These are phyloP conservation scores for Phalacrocorax brasilianus DNA, from an alignment of 2,113 vertebrate genomes.

Conservation along the genomic window DNA sequence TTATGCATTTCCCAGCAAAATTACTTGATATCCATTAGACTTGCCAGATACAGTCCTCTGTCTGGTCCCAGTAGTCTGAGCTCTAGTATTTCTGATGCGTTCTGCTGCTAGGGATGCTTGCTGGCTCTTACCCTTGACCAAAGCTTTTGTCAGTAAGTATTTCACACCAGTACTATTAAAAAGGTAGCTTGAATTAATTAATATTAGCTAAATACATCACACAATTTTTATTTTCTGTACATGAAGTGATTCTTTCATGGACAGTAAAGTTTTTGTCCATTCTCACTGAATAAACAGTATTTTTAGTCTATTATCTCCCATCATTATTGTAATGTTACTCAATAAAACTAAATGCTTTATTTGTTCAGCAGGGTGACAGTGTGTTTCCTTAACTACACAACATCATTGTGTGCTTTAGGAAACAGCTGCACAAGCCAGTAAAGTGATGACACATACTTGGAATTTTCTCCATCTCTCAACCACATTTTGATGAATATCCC, in stretches of 20 bases:
- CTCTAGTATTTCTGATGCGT: background rate
- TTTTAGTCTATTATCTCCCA: slow-evolving; percentile 68
- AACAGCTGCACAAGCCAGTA: slow-evolving; percentile 73
- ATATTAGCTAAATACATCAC: slow-evolving; percentile 10
- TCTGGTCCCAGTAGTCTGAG: background rate
- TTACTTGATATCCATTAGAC: background rate
- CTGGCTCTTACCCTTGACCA: background rate
- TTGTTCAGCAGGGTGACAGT: slow-evolving; percentile 67
- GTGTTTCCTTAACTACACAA: slow-evolving; percentile 75
- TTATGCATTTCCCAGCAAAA: background rate
- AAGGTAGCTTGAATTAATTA: slow-evolving; percentile 8
- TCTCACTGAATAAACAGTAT: slow-evolving; percentile 67
- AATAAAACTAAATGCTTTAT: slow-evolving; percentile 74
- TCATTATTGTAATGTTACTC: slow-evolving; percentile 66
- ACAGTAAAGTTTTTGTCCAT: slow-evolving; percentile 61
- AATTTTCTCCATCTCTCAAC: slow-evolving; percentile 73
- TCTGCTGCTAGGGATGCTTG: background rate
- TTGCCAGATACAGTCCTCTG: background rate
- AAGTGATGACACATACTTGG: slow-evolving; percentile 76
- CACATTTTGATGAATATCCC: slow-evolving; percentile 74
- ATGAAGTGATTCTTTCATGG: slow-evolving; percentile 21
- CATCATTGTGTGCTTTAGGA: slow-evolving; percentile 71
- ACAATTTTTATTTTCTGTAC: slow-evolving; percentile 21
- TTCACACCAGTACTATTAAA: background rate
- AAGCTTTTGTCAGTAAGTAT: slow-evolving; percentile 12